Percentiles rank a stretch among this genome's conserved stretches.
phyloP scores from a whole-genome alignment of 1,140 invertebrate genomes.

The Pseudomyrmex dendroicus region DNA sequence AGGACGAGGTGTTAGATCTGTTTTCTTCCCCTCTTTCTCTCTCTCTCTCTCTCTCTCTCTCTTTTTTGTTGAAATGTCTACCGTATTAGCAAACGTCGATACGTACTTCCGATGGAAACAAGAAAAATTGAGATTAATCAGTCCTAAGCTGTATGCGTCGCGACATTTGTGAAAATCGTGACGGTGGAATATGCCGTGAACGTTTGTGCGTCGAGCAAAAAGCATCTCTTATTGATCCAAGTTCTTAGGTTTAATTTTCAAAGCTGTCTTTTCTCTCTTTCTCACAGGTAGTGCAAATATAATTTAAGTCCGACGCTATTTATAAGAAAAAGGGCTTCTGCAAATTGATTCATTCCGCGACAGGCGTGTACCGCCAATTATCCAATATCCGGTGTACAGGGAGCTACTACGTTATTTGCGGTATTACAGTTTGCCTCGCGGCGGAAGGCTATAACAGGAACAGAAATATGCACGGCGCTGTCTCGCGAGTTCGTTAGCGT shows the following conservation, averaged over 20 bases:
- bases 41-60: too few species aligned
- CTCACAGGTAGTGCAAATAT: neutral
- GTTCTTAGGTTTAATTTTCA: neutral
- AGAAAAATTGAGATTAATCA: conserved; percentile 8
- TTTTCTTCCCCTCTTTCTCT: neutral
- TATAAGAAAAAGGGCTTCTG: conserved; percentile 29
- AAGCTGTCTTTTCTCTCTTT: neutral
- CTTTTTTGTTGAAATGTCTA: neutral
- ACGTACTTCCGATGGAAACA: neutral
- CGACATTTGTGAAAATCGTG: conserved; percentile 14
- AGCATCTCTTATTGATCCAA: neutral
- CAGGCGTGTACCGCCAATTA: conserved; percentile 52
- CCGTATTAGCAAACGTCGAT: conserved; percentile 42
- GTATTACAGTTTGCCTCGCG: conserved; percentile 52
- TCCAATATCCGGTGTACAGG: conserved; percentile 52
- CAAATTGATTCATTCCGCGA: conserved; percentile 55
- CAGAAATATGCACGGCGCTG: conserved; percentile 47
- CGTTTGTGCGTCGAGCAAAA: neutral
- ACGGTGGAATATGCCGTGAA: neutral
- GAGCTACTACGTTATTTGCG: conserved; percentile 59
- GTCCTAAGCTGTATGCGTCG: neutral
- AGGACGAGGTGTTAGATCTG: conserved; percentile 23
- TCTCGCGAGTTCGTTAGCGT: conserved; percentile 45
- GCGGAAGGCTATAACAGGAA: conserved; percentile 42
- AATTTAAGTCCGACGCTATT: conserved; percentile 11